phyloP scores from a whole-genome alignment of 2,797 vertebrate genomes.

The Pempheris klunzingeri region DNA sequence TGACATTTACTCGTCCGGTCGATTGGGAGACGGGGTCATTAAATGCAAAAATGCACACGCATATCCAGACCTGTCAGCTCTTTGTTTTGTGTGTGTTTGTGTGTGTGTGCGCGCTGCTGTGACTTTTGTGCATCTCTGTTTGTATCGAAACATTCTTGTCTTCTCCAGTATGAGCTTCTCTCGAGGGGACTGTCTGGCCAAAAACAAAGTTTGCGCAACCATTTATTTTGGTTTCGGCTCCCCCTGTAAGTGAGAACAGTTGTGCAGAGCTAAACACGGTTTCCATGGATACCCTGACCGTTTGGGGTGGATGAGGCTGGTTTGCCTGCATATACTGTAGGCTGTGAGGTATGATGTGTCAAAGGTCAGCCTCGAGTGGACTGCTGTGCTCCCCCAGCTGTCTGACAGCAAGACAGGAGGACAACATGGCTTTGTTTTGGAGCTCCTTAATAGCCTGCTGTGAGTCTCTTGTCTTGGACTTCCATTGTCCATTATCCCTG shows the following conservation, averaged over 20 bases:
- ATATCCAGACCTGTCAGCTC: conserved; percentile 10
- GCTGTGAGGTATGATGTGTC: conserved; percentile 42
- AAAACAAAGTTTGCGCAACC: conserved; percentile 16
- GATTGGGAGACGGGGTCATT: conserved; percentile 22
- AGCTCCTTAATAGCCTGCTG: conserved; percentile 14
- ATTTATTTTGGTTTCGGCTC: conserved; percentile 32
- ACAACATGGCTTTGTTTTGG: conserved; percentile 60
- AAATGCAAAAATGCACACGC: neutral
- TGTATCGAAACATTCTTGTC: neutral
- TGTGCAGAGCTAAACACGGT: conserved; percentile 10
- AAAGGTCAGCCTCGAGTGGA: conserved; percentile 54
- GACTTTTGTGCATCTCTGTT: conserved; percentile 12
- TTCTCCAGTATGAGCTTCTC: conserved; percentile 1
- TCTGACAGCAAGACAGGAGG: conserved; percentile 36
- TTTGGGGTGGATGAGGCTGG: conserved; percentile 7
- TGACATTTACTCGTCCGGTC: conserved; percentile 30
- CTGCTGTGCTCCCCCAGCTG: conserved; percentile 29
- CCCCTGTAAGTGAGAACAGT: neutral
- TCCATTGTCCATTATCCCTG: conserved; percentile 54
- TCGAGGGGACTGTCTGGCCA: neutral
- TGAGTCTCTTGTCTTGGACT: conserved; percentile 33
- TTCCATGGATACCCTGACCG: conserved; percentile 50
- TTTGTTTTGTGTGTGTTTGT: neutral
- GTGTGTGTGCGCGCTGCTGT: neutral
- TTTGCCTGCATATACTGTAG: conserved; percentile 31